Percentiles rank a stretch among this genome's conserved stretches.
Evolutionary conservation across 1,140 invertebrate species (phyloP).

Genomic region (Drosophila paulistorum): DNA sequence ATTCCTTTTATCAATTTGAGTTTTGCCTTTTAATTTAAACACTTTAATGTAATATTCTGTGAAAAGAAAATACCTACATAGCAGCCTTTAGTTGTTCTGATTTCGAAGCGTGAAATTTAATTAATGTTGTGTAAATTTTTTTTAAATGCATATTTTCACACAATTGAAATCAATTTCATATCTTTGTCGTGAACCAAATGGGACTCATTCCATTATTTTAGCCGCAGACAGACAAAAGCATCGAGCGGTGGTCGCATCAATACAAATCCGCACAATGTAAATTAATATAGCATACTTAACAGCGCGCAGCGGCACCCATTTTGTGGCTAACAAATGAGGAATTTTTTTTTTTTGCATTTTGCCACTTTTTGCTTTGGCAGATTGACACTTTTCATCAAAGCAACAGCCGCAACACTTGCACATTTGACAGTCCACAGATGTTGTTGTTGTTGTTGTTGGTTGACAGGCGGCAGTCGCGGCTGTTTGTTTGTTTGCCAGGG

Average conservation of each 20-base stretch:
- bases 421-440: constrained; percentile 46
- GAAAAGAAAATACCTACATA: no score
- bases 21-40: no score
- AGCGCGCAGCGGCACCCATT: constrained; percentile 42
- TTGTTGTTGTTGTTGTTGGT: constrained; percentile 17
- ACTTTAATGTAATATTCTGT: no score
- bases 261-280: constrained; percentile 62
- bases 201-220: constrained; percentile 10
- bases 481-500: constrained; percentile 51
- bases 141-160: constrained; percentile 13
- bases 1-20: no score
- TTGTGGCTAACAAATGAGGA: constrained; percentile 52
- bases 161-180: constrained; percentile 41
- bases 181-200: constrained; percentile 15
- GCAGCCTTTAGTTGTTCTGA: no score
- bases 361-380: constrained; percentile 23
- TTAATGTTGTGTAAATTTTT: not conserved
- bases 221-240: constrained; percentile 63
- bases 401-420: constrained; percentile 62
- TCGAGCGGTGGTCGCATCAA: constrained; percentile 8
- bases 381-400: constrained; percentile 70
- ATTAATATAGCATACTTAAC: constrained; percentile 80
- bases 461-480: not conserved
- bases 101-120: constrained; percentile 3
- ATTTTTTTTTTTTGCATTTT: constrained; percentile 29